Percentiles rank a stretch among this genome's conserved stretches.
Evolutionary conservation across 2,797 vertebrate species (phyloP).

Genomic region (Clamator glandarius): DNA sequence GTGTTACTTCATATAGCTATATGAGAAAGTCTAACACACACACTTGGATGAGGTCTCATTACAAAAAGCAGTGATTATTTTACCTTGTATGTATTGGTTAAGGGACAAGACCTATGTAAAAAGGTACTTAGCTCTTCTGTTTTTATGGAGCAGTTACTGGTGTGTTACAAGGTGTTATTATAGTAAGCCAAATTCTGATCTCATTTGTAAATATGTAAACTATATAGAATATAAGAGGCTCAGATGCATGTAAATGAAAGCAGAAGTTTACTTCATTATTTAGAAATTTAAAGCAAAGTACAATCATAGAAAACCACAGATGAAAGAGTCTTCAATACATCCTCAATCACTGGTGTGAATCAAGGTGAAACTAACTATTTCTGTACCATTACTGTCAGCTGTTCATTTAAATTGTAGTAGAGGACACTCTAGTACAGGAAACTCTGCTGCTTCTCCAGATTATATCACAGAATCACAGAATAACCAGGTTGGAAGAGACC

Average conservation of each 20-base stretch:
- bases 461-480: too few relatives aligned
- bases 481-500: too few relatives aligned
- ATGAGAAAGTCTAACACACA: neutral
- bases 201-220: slow-evolving; percentile 41
- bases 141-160: neutral
- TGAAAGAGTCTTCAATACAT: neutral
- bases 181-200: slow-evolving; percentile 52
- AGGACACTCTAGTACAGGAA: neutral
- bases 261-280: slow-evolving; percentile 16
- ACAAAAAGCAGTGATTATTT: slow-evolving; percentile 18
- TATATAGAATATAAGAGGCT: slow-evolving; percentile 19
- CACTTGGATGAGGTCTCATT: neutral
- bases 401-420: neutral
- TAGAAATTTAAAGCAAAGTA: slow-evolving; percentile 7
- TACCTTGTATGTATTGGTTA: neutral
- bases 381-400: neutral
- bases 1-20: neutral
- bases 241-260: neutral
- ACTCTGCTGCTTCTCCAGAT: neutral
- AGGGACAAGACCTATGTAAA: neutral
- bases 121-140: neutral
- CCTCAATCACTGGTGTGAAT: fast-evolving
- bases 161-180: neutral
- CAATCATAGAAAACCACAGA: neutral
- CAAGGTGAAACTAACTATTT: neutral